These are phyloP conservation scores for Agapetus fuscipes DNA, from an alignment of 2,888 invertebrate genomes.

Conservation along the genomic window DNA sequence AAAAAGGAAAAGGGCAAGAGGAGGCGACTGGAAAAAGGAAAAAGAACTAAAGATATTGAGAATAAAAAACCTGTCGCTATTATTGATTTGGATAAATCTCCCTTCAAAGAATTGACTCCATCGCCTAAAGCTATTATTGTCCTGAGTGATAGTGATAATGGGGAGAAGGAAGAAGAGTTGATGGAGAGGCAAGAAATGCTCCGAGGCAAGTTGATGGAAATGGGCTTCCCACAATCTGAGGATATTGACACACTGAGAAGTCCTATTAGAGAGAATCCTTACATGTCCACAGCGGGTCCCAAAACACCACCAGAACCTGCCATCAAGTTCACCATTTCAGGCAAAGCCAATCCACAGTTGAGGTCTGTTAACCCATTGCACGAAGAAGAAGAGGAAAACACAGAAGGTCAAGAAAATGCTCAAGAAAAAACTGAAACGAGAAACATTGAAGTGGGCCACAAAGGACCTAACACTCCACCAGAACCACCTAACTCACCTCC, in stretches of 20 bases:
- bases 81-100: conserved; percentile 76
- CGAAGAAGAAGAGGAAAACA: conserved; percentile 37
- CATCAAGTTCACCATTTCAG: conserved; percentile 51
- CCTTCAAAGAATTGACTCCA: conserved; percentile 72
- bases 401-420: conserved; percentile 23
- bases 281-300: conserved; percentile 46
- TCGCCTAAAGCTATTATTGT: conserved; percentile 75
- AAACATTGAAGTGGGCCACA: conserved; percentile 32
- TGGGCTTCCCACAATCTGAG: conserved; percentile 26
- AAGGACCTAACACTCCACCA: conserved; percentile 64
- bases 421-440: conserved; percentile 24
- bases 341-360: conserved; percentile 43
- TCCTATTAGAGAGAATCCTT: conserved; percentile 22
- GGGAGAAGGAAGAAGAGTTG: conserved; percentile 35
- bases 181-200: conserved; percentile 27
- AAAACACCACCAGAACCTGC: conserved; percentile 69
- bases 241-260: conserved; percentile 22
- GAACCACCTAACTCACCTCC: conserved; percentile 58
- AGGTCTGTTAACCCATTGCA: conserved; percentile 53
- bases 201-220: conserved; percentile 30
- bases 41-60: conserved; percentile 28
- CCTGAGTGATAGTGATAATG: conserved; percentile 70
- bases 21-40: conserved; percentile 18
- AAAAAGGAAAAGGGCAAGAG: conserved; percentile 24
- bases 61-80: conserved; percentile 72